phyloP scores from a whole-genome alignment of 2,113 vertebrate genomes.

The Rhinoptilus africanus region DNA sequence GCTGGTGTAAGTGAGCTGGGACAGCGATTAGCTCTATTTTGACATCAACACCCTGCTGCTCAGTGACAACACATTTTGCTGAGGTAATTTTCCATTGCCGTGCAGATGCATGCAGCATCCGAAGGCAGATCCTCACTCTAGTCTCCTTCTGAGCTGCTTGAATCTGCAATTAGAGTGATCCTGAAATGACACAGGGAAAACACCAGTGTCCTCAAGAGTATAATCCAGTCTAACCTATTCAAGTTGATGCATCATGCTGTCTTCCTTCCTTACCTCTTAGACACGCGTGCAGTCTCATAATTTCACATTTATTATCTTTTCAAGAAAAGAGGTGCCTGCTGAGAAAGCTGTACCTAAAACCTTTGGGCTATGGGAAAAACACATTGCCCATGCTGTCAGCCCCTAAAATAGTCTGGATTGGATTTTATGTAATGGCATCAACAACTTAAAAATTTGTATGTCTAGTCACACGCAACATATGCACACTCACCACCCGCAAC shows the following conservation, averaged over 20 bases:
- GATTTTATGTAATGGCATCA: neutral
- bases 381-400: neutral
- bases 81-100: neutral
- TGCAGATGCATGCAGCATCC: neutral
- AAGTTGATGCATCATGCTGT: neutral
- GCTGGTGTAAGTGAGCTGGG: neutral
- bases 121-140: neutral
- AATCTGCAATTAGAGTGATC: neutral
- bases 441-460: neutral
- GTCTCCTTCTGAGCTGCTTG: neutral
- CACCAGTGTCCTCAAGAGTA: neutral
- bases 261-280: neutral
- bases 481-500: neutral
- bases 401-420: neutral
- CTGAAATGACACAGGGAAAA: neutral
- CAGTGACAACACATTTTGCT: neutral
- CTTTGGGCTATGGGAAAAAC: neutral
- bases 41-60: neutral
- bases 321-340: neutral
- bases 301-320: neutral
- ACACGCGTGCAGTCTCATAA: neutral
- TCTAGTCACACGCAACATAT: neutral
- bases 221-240: neutral
- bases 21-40: neutral
- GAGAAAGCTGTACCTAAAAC: neutral